Conservation (phyloP, 2,888 invertebrate genomes). For the Linnaemya tessellans region DNA sequence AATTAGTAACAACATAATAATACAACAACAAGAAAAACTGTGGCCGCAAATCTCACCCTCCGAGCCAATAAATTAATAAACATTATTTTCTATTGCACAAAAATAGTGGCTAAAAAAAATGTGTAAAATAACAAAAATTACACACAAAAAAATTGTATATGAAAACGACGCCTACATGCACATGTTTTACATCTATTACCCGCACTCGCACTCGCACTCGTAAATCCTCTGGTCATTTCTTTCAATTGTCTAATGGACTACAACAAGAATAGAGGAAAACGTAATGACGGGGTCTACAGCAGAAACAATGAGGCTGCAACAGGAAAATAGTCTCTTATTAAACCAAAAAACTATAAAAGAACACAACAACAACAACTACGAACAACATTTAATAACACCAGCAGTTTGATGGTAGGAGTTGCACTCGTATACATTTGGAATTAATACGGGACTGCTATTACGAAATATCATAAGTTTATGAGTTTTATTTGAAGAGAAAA, state of each 20-base stretch:
- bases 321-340: slow-evolving; percentile 4
- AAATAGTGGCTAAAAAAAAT: slow-evolving; percentile 12
- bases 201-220: too few relatives aligned
- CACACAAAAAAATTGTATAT: slow-evolving; percentile 1
- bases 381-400: not conserved
- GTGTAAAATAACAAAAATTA: slow-evolving; percentile 24
- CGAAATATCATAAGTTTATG: slow-evolving; percentile 67
- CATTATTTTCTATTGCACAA: slow-evolving; percentile 64
- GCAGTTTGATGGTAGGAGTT: not conserved
- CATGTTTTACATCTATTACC: not conserved
- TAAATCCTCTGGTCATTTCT: slow-evolving; percentile 50
- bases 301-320: slow-evolving; percentile 47
- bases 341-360: slow-evolving; percentile 26
- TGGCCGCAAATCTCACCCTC: slow-evolving; percentile 5
- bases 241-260: slow-evolving; percentile 62
- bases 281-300: not conserved
- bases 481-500: slow-evolving; percentile 50
- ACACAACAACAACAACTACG: slow-evolving; percentile 24
- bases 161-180: slow-evolving; percentile 54
- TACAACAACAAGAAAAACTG: not conserved
- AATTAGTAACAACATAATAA: not conserved
- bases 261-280: not conserved
- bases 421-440: not conserved
- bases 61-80: slow-evolving; percentile 52
- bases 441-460: slow-evolving; percentile 68